A percentile compares a stretch with the other conserved stretches of the same genome.
Evolutionary conservation across 2,888 invertebrate genomes (phyloP).

Genomic region (Perizoma flavofasciatum): DNA sequence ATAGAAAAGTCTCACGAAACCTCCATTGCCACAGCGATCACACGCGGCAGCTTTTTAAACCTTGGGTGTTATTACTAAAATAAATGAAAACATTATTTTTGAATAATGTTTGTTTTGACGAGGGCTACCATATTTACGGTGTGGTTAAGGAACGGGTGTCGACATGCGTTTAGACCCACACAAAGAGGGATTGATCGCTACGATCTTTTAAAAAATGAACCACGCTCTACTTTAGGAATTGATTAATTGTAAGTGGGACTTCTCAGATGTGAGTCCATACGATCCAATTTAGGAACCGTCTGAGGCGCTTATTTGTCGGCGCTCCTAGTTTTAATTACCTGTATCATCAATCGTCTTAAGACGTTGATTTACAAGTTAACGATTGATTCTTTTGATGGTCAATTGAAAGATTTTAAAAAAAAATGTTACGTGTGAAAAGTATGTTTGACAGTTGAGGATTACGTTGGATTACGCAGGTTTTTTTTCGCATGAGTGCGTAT

Average conservation of each 20-base stretch:
- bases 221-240: constrained; percentile 72
- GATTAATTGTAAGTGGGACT: constrained; percentile 75
- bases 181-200: constrained; percentile 75
- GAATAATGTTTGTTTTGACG: constrained; percentile 80
- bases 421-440: constrained; percentile 51
- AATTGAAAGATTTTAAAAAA: constrained; percentile 46
- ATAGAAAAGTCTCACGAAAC: constrained; percentile 63
- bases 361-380: constrained; percentile 58
- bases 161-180: constrained; percentile 75
- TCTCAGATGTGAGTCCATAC: constrained; percentile 53
- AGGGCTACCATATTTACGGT: constrained; percentile 66
- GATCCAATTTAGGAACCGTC: constrained; percentile 66
- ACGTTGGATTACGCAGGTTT: constrained; percentile 47
- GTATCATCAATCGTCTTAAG: constrained; percentile 56
- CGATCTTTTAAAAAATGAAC: constrained; percentile 70
- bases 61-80: constrained; percentile 75
- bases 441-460: constrained; percentile 48
- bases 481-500: constrained; percentile 64
- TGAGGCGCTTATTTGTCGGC: constrained; percentile 62
- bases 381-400: constrained; percentile 44
- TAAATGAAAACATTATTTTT: constrained; percentile 75
- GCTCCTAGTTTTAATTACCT: constrained; percentile 61
- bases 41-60: constrained; percentile 61
- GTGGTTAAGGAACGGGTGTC: constrained; percentile 58
- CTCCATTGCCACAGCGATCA: constrained; percentile 57